These are phyloP conservation scores for Mobula birostris DNA, from an alignment of 2,113 vertebrate genomes.

Conservation along the genomic window DNA sequence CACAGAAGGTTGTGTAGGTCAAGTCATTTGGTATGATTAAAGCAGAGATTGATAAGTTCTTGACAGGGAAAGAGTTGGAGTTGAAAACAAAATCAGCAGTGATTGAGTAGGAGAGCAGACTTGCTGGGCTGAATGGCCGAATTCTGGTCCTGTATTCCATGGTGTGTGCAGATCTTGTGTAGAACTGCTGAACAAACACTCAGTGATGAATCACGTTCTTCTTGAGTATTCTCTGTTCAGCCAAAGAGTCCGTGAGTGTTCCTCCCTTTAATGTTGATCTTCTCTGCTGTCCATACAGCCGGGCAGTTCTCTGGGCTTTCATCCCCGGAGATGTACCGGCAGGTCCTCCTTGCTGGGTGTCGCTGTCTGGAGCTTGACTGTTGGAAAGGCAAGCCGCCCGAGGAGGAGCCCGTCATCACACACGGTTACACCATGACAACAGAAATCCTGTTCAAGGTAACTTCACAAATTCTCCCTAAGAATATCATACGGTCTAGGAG, in stretches of 20 bases:
- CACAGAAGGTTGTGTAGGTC: too few relatives aligned
- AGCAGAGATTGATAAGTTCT: too few relatives aligned
- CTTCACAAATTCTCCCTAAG: neutral
- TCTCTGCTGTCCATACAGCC: slow-evolving; percentile 52
- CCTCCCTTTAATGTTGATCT: neutral
- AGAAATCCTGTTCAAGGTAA: slow-evolving; percentile 91
- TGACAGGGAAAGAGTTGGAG: too few relatives aligned
- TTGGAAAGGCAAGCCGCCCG: slow-evolving; percentile 90
- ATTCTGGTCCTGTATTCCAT: too few relatives aligned
- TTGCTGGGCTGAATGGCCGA: too few relatives aligned
- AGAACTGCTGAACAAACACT: neutral
- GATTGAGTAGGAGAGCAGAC: too few relatives aligned
- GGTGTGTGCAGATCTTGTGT: too few relatives aligned
- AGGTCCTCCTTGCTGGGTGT: slow-evolving; percentile 84
- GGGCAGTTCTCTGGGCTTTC: slow-evolving; percentile 92
- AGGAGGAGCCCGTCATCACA: slow-evolving; percentile 94
- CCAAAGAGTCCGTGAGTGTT: neutral
- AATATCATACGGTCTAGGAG: neutral
- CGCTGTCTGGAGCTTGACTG: slow-evolving; percentile 95
- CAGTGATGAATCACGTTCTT: neutral
- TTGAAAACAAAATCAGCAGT: too few relatives aligned
- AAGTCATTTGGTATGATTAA: too few relatives aligned
- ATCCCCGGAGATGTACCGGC: slow-evolving; percentile 94
- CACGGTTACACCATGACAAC: slow-evolving; percentile 98
- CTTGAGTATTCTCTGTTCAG: neutral